Evolutionary conservation across 2,113 vertebrate species (phyloP).

Genomic region (Scytalopus superciliaris): DNA sequence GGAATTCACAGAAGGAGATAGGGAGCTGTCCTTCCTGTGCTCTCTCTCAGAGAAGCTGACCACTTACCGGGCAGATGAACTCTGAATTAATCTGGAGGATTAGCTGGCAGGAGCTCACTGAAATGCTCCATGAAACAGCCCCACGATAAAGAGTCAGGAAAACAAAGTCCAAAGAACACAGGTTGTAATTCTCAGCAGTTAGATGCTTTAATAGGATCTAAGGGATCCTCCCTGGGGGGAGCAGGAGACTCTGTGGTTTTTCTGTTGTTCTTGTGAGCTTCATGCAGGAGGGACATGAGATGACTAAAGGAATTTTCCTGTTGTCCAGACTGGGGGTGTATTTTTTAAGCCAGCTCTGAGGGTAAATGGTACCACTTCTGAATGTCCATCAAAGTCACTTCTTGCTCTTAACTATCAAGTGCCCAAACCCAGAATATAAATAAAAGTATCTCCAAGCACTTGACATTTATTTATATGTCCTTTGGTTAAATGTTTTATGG

Average conservation of each 20-base stretch:
- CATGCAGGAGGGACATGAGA: background rate
- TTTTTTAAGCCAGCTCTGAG: background rate
- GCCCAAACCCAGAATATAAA: background rate
- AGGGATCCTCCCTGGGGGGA: background rate
- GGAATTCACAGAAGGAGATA: background rate
- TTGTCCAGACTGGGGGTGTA: background rate
- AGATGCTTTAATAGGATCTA: background rate
- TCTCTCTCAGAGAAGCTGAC: background rate
- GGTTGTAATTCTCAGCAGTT: background rate
- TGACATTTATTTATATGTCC: background rate
- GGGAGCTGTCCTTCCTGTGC: background rate
- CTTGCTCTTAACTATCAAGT: background rate
- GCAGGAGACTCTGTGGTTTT: background rate
- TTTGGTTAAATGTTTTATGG: background rate
- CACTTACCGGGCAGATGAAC: background rate
- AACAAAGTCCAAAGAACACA: background rate
- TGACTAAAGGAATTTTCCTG: background rate
- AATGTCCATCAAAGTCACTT: background rate
- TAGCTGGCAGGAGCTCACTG: background rate
- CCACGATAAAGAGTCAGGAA: background rate
- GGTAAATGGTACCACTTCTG: background rate
- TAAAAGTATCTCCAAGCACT: background rate
- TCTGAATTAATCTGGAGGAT: slow-evolving; percentile 17
- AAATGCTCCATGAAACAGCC: background rate
- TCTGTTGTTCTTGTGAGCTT: background rate